Conservation (phyloP, 2,797 vertebrate genomes). For the Bovichtus diacanthus region DNA sequence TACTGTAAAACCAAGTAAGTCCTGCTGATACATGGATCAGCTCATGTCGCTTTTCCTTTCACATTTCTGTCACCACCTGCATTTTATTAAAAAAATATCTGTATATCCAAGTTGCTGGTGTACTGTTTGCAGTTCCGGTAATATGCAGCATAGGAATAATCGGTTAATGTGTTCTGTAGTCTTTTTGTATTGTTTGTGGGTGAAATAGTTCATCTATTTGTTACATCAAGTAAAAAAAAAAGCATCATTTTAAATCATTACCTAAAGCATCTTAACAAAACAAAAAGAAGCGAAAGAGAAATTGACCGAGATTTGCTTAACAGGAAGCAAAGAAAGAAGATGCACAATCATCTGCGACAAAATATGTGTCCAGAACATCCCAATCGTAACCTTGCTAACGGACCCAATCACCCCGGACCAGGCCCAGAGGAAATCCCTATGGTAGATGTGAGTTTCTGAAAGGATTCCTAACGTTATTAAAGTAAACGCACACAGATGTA, state of each 20-base stretch:
- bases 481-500: conserved; percentile 9
- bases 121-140: background rate
- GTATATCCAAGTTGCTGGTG: background rate
- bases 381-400: conserved; percentile 93
- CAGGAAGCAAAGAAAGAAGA: conserved; percentile 97
- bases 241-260: background rate
- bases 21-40: conserved; percentile 13
- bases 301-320: conserved; percentile 29
- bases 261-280: background rate
- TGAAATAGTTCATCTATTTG: background rate
- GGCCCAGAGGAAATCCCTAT: conserved; percentile 97
- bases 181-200: background rate
- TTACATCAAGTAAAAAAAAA: background rate
- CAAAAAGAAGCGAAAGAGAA: background rate
- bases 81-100: conserved; percentile 1
- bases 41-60: background rate
- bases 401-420: conserved; percentile 96
- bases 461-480: conserved; percentile 27
- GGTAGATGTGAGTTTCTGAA: conserved; percentile 90
- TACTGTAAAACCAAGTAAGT: conserved; percentile 99
- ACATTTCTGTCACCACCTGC: conserved; percentile 1
- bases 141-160: background rate
- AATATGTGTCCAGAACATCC: conserved; percentile 98
- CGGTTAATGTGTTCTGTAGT: background rate
- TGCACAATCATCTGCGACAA: conserved; percentile 97